These are phyloP conservation scores for Drosophila robusta DNA, from an alignment of 2,888 invertebrate species.

Conservation along the genomic window DNA sequence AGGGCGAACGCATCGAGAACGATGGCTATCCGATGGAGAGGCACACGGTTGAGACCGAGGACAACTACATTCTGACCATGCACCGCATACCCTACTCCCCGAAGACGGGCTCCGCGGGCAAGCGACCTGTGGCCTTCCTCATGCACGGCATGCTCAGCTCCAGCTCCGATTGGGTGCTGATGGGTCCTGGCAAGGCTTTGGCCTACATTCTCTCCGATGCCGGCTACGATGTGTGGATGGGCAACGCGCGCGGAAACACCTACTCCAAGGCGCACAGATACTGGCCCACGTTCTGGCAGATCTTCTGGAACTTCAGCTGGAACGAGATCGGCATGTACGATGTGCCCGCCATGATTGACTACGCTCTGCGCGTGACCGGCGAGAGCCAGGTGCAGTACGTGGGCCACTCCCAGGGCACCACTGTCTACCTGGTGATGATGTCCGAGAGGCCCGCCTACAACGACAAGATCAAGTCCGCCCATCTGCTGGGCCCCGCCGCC, in stretches of 20 bases:
- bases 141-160: constrained; percentile 80
- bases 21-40: constrained; percentile 88
- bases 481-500: constrained; percentile 86
- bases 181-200: constrained; percentile 72
- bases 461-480: constrained; percentile 75
- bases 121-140: constrained; percentile 72
- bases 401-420: constrained; percentile 97
- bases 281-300: constrained; percentile 77
- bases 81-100: constrained; percentile 90
- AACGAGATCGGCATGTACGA: constrained; percentile 95
- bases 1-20: constrained; percentile 75
- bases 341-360: constrained; percentile 93
- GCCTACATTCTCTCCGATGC: constrained; percentile 87
- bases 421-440: constrained; percentile 88
- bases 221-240: constrained; percentile 92
- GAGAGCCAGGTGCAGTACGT: constrained; percentile 87
- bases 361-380: constrained; percentile 84
- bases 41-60: constrained; percentile 90
- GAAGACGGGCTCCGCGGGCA: constrained; percentile 33
- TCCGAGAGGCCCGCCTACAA: constrained; percentile 69
- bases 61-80: constrained; percentile 92
- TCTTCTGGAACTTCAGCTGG: constrained; percentile 88
- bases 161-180: constrained; percentile 75
- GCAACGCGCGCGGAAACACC: constrained; percentile 91
- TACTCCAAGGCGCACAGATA: constrained; percentile 86